Base-by-base conservation (phyloP, 1,140 invertebrate species). In the Scaptodrosophila lebanonensis region DNA sequence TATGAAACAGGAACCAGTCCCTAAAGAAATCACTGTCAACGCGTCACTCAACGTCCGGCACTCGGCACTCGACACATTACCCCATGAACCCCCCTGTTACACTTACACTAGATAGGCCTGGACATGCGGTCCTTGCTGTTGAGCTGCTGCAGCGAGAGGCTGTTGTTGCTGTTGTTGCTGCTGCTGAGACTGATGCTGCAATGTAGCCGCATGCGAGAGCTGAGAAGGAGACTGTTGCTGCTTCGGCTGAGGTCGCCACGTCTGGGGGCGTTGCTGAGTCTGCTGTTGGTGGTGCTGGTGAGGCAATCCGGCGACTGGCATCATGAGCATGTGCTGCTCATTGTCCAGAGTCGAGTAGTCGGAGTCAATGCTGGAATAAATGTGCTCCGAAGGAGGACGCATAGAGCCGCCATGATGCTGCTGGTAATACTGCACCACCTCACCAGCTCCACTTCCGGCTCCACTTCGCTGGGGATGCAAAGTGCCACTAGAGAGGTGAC, bases 301-400 rank as follows among this genome's bases (percentile, higher is more conserved):
- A 9, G 36, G 57, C 12, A 50, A 35, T 11, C 44, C 43, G 4
- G 59, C 44, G 0, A 57, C 49, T 20, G 82, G 66, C 50, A 65
- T 70, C 84, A 85, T 86, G 49, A 86, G 76, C 63, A 86, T 71
- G 61, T 84, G 73, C 56, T 86, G 76, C 59, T 85, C 85, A 49
- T 86, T 86, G 42, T 87, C 86, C 57, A 86, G 54, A 12, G 86
- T 86, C 27, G 86, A 84, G 52, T 95, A 94, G 86, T 94, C 93
- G 33, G 93, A 94, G 86, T 95, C 93, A 86, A 95, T 95, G 73
- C 93, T 94, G 44, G 93, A 94, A 84, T 95, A 95, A 68, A 95
- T 95, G 86, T 94, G 93, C 86, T 95, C 93, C 36, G 93, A 94
- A 12, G 93, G 88, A 7, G 93, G 93, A 47, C 93, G 89, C 54